These are phyloP conservation scores for Chrysotoxum bicinctum DNA, from an alignment of 2,888 invertebrate species.

Conservation along the genomic window DNA sequence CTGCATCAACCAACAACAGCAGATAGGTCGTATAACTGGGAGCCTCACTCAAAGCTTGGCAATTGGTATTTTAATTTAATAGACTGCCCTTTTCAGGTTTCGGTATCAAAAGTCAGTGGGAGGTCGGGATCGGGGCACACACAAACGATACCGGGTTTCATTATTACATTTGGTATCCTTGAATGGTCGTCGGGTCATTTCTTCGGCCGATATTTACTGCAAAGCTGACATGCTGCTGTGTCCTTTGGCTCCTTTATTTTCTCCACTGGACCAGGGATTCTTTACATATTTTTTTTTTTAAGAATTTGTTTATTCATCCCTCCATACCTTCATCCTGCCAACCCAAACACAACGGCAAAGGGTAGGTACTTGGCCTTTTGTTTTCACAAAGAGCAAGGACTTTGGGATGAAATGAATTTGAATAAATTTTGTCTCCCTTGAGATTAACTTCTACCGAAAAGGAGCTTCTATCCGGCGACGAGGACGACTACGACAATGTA, in stretches of 20 bases:
- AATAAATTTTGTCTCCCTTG: constrained; percentile 69
- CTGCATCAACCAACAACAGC: constrained; percentile 18
- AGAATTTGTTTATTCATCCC: constrained; percentile 27
- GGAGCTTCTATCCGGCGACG: background rate
- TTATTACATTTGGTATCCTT: constrained; percentile 68
- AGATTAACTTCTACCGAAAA: constrained; percentile 58
- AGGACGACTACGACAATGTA: background rate
- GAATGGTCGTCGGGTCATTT: constrained; percentile 13
- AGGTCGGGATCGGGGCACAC: constrained; percentile 31
- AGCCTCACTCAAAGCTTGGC: constrained; percentile 50
- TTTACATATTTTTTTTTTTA: constrained; percentile 5
- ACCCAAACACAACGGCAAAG: constrained; percentile 9
- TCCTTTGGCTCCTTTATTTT: constrained; percentile 34
- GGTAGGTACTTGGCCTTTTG: constrained; percentile 38
- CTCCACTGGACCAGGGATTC: constrained; percentile 30
- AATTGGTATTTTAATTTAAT: constrained; percentile 72
- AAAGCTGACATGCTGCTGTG: constrained; percentile 47
- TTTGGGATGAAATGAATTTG: constrained; percentile 68
- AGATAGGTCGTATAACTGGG: constrained; percentile 3
- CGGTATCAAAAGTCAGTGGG: constrained; percentile 44
- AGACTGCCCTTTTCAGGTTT: constrained; percentile 50
- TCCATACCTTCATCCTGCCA: constrained; percentile 10
- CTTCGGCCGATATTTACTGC: constrained; percentile 41
- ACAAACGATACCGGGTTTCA: constrained; percentile 60
- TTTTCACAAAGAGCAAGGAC: constrained; percentile 37